A percentile compares a stretch with the other conserved stretches of the same genome.
These are phyloP conservation scores for Neosilurus mollespiculum DNA, from an alignment of 2,797 vertebrate species.

Conservation along the genomic window DNA sequence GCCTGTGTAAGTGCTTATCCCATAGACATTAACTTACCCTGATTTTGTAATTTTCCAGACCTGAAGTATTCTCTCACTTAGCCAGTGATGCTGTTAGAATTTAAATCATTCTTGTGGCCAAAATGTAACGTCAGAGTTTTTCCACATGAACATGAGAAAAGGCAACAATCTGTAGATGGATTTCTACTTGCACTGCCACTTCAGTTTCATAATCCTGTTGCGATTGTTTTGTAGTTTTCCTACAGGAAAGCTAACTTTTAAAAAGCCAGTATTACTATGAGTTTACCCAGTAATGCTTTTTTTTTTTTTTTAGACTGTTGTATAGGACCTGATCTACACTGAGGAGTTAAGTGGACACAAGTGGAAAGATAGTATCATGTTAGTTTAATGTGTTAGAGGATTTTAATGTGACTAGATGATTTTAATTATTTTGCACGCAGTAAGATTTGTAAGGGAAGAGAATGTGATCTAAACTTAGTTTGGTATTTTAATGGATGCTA, in stretches of 20 bases:
- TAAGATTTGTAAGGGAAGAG: conserved; percentile 5
- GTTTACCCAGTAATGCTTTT: not conserved
- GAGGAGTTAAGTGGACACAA: not conserved
- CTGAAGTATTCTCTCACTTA: not conserved
- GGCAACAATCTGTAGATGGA: not conserved
- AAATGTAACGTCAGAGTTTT: conserved; percentile 18
- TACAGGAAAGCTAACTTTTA: conserved; percentile 7
- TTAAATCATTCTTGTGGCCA: conserved; percentile 18
- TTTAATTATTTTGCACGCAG: conserved; percentile 1
- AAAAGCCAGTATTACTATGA: conserved; percentile 24
- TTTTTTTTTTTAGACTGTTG: not conserved
- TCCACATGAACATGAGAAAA: conserved; percentile 15
- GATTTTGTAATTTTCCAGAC: not conserved
- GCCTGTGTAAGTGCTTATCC: conserved; percentile 6
- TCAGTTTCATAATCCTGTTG: conserved; percentile 30
- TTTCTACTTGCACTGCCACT: conserved; percentile 50
- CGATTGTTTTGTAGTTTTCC: conserved; percentile 31
- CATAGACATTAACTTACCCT: not conserved
- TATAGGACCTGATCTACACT: not conserved
- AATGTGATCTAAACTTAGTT: conserved; percentile 17
- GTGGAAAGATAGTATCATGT: conserved; percentile 7
- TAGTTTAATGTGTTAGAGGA: conserved; percentile 11
- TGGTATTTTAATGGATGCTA: conserved; percentile 2
- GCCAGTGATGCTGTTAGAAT: not conserved
- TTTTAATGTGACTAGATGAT: conserved; percentile 1